These are phyloP conservation scores for Lanius collurio DNA, from an alignment of 2,113 vertebrate genomes.

Conservation along the genomic window DNA sequence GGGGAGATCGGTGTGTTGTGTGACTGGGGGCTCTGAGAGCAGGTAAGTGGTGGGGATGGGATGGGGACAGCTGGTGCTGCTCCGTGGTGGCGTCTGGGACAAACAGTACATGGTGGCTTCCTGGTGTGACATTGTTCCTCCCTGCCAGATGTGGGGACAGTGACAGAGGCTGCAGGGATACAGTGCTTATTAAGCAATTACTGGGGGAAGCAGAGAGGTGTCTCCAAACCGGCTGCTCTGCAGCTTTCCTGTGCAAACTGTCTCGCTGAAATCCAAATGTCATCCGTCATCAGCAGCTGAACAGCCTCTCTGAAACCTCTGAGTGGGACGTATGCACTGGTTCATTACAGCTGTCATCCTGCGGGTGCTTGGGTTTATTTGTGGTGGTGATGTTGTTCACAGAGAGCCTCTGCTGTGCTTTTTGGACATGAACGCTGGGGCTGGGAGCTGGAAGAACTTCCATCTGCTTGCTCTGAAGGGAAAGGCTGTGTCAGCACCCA, in stretches of 20 bases:
- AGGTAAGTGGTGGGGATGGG: fast-evolving
- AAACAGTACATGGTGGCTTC: neutral
- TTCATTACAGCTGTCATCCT: slow-evolving; percentile 57
- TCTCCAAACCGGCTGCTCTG: slow-evolving; percentile 27
- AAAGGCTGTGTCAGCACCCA: neutral
- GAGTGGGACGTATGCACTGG: slow-evolving; percentile 28
- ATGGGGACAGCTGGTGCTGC: neutral
- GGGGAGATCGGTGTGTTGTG: fast-evolving
- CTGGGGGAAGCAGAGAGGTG: neutral
- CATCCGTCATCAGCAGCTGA: slow-evolving; percentile 52
- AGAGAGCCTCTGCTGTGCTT: slow-evolving; percentile 6
- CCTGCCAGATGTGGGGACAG: neutral
- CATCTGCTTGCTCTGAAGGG: neutral
- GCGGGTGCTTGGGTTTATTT: slow-evolving; percentile 45
- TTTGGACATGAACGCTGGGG: neutral
- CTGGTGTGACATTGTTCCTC: neutral
- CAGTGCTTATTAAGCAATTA: slow-evolving; percentile 41
- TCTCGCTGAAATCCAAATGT: slow-evolving; percentile 37
- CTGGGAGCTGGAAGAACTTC: neutral
- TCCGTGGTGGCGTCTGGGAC: fast-evolving
- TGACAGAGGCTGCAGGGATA: neutral
- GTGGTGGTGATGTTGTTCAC: neutral
- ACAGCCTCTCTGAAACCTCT: slow-evolving; percentile 40
- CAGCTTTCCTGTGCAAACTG: slow-evolving; percentile 42
- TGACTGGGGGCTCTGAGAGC: neutral